Base-by-base conservation (phyloP, 2,888 invertebrate genomes). In the Trichogramma evanescens region DNA sequence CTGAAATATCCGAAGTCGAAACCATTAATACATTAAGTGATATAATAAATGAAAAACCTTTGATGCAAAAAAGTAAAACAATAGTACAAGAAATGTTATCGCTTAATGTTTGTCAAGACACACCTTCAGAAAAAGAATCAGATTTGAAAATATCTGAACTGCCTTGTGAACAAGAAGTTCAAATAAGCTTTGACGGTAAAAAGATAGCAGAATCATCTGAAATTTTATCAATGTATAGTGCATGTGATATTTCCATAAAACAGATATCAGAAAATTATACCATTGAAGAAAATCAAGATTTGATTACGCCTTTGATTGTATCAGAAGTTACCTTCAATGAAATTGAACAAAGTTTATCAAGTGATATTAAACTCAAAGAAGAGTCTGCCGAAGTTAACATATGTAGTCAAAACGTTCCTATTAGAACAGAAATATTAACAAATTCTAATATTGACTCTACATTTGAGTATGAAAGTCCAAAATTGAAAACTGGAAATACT, bases 131-230 rank as follows among this genome's bases (percentile, higher is more conserved):
- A 67, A 51, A 64, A 59, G 68, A 73, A 68, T 59, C 69, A 8
- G 48, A 59, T 44, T 50, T 71, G 10, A 53, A 59, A 9, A 62
- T 5, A 41, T 4, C 50, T 41, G 63, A 66, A 44, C 4, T 39
- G 7, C 65, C 64, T 2, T 13, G 39, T 9, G 13, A 65, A 54
- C 69, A 66, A 56, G 67, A 41, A 7, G 70, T 70, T 8, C 52
- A 68, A 51, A 50, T 63, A n/a, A 54, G 56, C 56, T 62, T 81
- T 26, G 68, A 72, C 50, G 73, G 74, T 38, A 71, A 74, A 65
- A 77, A 78, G 67, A 70, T 77, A 51, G 77, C 78, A 7, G 72
- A 79, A 69, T 76, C 75, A 59, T 64, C 62, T 41, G 69, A 75
- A 59, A 62, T 73, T 2, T 38, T 71, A 52, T 67, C 73, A 4